Evolutionary conservation across 2,797 vertebrate genomes (phyloP).

Genomic region (Knipowitschia caucasica): DNA sequence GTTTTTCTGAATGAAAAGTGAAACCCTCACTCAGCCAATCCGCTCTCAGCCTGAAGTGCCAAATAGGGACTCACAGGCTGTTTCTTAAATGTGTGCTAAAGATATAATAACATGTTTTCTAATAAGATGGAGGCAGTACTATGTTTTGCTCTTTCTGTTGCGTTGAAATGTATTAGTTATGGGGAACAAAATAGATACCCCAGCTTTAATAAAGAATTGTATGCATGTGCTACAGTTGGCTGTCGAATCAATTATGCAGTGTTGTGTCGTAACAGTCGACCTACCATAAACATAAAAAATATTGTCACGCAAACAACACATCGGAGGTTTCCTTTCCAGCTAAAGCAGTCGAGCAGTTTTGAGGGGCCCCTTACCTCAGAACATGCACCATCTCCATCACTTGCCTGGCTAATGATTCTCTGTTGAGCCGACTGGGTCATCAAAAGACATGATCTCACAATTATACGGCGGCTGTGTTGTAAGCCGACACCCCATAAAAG

Average conservation of each 20-base stretch:
- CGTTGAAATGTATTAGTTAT: too few relatives aligned
- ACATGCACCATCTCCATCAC: conserved; percentile 50
- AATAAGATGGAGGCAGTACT: too few relatives aligned
- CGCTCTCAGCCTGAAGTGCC: too few relatives aligned
- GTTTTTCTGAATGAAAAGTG: too few relatives aligned
- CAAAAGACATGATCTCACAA: conserved; percentile 68
- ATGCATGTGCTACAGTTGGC: neutral
- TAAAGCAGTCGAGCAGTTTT: conserved; percentile 29
- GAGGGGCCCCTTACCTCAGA: conserved; percentile 42
- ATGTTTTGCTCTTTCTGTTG: too few relatives aligned
- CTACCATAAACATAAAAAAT: neutral
- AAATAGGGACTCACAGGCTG: too few relatives aligned
- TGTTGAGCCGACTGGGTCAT: conserved; percentile 65
- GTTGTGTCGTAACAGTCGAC: neutral
- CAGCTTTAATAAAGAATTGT: too few relatives aligned
- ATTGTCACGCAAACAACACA: neutral
- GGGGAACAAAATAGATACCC: too few relatives aligned
- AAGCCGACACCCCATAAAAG: conserved; percentile 62
- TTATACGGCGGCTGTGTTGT: conserved; percentile 63
- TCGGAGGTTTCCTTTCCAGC: conserved; percentile 21
- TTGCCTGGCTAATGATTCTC: conserved; percentile 58
- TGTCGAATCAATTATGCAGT: neutral
- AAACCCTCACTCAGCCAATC: too few relatives aligned
- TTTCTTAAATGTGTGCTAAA: too few relatives aligned
- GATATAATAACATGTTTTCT: too few relatives aligned